Evolutionary conservation across 2,888 invertebrate genomes (phyloP), one percentile per base, ranked within the genome.

Genomic region (Dynastes hyllus): DNA sequence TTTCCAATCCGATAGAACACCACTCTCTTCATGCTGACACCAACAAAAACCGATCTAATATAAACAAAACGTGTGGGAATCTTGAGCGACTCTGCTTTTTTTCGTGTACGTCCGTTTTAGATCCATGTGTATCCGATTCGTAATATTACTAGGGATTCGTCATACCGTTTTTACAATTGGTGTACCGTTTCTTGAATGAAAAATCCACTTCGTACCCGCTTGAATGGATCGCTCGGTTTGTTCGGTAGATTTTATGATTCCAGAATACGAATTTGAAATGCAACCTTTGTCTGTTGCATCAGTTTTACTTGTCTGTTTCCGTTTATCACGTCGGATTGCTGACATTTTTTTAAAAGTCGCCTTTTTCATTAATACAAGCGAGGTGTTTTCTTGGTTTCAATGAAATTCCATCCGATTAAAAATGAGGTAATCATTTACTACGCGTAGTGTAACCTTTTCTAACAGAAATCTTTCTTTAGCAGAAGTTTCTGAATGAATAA

Each of bases 1-100:
- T 73, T 70, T 73, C 37, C 16, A 73, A 40, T 61, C 40, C 61
- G 22, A 11, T 55, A 22, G 53, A 73, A 73, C 11, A 73, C 40
- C 37, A 58, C 58, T 61, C 55, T 58, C 40, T 40, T 32, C 13
- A 22, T 3, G 32, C 11, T 37, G 9, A 4, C 13, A 50, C n/a
- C 6, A 16, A 73, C 61, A 58, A 73, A 73, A 73, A 73, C 58
- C 27, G 37, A 58, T 53, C 16, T 22, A 40, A 40, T 73, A 73
- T 73, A 73, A 73, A 73, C 73, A 73, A 73, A 73, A 73, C 40
- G 73, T 73, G 73, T 73, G 73, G 73, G 73, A 73, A 73, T 58
- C 71, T 71, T 9, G 6, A 8, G 40, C 58, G 55, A 71, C n/a
- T 71, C 32, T n/a, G n/a, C 27, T 22, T 73, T 73, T 53, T 73